These are phyloP conservation scores for Peribatodes rhomboidaria DNA, from an alignment of 2,888 invertebrate species.

Conservation along the genomic window DNA sequence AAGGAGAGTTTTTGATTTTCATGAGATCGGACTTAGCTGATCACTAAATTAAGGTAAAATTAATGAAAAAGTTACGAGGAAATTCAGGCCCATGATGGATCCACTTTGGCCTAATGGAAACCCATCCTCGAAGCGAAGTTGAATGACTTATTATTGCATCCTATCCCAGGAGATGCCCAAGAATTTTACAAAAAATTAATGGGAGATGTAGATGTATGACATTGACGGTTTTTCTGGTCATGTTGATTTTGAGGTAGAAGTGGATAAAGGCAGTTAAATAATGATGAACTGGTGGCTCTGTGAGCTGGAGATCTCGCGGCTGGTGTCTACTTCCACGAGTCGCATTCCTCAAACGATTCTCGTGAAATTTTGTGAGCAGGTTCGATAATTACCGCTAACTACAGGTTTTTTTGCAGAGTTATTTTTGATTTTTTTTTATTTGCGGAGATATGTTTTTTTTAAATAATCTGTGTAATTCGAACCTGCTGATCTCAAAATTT, in stretches of 20 bases:
- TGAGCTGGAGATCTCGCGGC: too few species aligned
- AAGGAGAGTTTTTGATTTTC: background rate
- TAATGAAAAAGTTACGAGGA: background rate
- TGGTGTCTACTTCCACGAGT: too few species aligned
- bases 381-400: too few species aligned
- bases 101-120: too few species aligned
- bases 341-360: too few species aligned
- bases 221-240: background rate
- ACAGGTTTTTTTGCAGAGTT: too few species aligned
- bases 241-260: background rate
- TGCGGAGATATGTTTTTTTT: too few species aligned
- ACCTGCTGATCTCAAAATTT: too few species aligned
- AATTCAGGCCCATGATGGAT: background rate
- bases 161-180: background rate
- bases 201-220: background rate
- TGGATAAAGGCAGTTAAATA: background rate
- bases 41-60: background rate
- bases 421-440: too few species aligned
- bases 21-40: background rate
- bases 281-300: too few species aligned
- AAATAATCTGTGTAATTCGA: too few species aligned
- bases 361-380: too few species aligned
- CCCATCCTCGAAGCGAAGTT: conserved; percentile 43
- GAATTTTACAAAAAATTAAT: background rate
- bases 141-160: conserved; percentile 29